These are phyloP conservation scores for Acromyrmex heyeri DNA, from an alignment of 1,140 invertebrate species.

Conservation along the genomic window DNA sequence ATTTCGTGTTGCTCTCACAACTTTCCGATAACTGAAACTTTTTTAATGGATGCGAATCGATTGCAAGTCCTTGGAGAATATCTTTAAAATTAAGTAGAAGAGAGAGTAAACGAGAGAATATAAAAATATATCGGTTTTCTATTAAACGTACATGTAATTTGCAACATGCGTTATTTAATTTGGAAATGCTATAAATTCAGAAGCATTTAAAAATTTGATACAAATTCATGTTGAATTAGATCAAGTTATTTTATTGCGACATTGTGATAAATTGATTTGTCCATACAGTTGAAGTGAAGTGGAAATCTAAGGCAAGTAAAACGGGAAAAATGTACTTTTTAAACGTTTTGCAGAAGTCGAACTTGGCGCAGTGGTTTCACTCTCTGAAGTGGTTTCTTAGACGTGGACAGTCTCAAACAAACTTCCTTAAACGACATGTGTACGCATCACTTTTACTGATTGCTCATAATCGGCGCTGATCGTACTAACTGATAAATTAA, in stretches of 20 bases:
- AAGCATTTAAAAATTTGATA: neutral
- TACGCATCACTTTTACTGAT: constrained; percentile 32
- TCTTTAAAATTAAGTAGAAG: neutral
- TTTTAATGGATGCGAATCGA: constrained; percentile 35
- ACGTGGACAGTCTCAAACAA: constrained; percentile 5
- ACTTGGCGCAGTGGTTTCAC: neutral
- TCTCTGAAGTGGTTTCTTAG: constrained; percentile 17
- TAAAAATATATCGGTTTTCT: neutral
- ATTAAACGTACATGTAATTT: neutral
- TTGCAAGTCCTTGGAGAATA: neutral
- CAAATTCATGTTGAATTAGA: neutral
- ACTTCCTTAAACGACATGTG: neutral
- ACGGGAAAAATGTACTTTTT: constrained; percentile 30
- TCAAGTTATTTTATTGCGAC: constrained; percentile 12
- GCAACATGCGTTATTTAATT: neutral
- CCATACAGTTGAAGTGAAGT: neutral
- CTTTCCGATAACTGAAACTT: constrained; percentile 13
- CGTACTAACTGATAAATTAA: constrained; percentile 42
- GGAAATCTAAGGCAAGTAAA: constrained; percentile 7
- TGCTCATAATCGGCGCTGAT: constrained; percentile 7
- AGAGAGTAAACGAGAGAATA: neutral
- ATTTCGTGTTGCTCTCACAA: neutral
- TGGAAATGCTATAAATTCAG: neutral
- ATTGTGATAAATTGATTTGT: constrained; percentile 26
- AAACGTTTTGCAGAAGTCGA: neutral